These are phyloP conservation scores for Nowickia ferox DNA, from an alignment of 2,888 invertebrate species.

Conservation along the genomic window DNA sequence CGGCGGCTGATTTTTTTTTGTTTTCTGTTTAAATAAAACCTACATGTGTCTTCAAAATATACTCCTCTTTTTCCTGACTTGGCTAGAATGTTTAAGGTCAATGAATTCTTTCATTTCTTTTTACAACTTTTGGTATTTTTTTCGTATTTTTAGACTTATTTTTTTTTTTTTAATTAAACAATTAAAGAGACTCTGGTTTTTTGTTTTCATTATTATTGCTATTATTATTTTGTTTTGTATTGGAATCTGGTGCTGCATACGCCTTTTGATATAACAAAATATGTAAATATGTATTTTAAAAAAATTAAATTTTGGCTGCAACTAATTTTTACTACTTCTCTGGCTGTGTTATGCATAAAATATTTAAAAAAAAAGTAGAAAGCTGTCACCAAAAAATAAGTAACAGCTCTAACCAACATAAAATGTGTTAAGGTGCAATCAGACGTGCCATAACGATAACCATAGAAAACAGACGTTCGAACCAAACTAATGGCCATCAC, in stretches of 20 bases:
- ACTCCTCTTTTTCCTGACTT: slow-evolving; percentile 66
- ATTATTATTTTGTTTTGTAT: slow-evolving; percentile 2
- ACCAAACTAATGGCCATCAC: too few relatives aligned
- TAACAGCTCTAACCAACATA: too few relatives aligned
- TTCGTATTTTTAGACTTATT: slow-evolving; percentile 1
- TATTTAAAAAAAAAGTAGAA: neutral
- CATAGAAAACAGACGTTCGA: too few relatives aligned
- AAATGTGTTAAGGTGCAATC: too few relatives aligned
- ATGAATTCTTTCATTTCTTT: slow-evolving; percentile 68
- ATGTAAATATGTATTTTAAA: neutral
- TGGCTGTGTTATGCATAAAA: slow-evolving; percentile 2
- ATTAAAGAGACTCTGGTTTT: slow-evolving; percentile 53
- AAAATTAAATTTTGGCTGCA: neutral
- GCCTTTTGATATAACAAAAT: slow-evolving; percentile 14
- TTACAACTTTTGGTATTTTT: slow-evolving; percentile 24
- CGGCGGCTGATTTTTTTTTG: slow-evolving; percentile 26
- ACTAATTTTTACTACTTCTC: slow-evolving; percentile 19
- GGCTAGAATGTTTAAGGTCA: slow-evolving; percentile 67
- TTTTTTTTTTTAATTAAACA: slow-evolving; percentile 47
- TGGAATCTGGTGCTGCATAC: slow-evolving; percentile 46
- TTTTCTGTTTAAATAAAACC: neutral
- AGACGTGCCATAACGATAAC: too few relatives aligned
- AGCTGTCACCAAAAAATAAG: neutral
- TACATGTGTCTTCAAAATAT: slow-evolving; percentile 31
- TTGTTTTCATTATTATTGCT: slow-evolving; percentile 15